Base-by-base conservation (phyloP, 2,113 vertebrate species). In the Pterocles orientalis region DNA sequence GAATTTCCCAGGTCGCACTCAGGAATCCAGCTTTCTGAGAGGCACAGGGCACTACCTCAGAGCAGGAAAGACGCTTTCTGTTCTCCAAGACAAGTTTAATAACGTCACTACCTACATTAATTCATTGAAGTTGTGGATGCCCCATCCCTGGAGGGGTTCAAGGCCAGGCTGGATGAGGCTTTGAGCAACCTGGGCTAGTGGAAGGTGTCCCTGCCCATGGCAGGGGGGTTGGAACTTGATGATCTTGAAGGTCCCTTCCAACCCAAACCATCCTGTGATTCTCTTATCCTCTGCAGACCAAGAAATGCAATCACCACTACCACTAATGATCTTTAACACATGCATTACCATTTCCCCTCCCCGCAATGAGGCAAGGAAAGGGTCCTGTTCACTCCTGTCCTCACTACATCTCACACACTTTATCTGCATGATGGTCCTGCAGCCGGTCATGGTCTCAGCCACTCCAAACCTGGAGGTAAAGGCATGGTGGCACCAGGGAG, bases 1-100 rank as follows among this genome's bases (percentile, higher is more conserved):
- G 90, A 86, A 90, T 97, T 93, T 97, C 92, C 64, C 72, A 91
- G 86, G 64, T 95, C 66, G 53, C 1, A 33, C 19, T 36, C 51
- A 69, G 84, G 83, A 95, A 96, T 97, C 70, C 69, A 80, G 80
- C 45, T 48, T 88, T 90, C 72, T 82, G 16, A 41, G 8, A 86
- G 69, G 48, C 33, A 58, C 7, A 18, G 79, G 76, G 53, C 58
- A 77, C 51, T 72, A 48, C 31, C 76, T 90, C 81, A 7, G 6
- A 79, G 82, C 24, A 81, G 65, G 69, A 97, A 88, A 86, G 72
- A 75, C 90, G 53, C 78, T 82, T 92, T 96, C 84, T 92, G 25
- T 57, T 92, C 89, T 48, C 88, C 25, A 23, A 95, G 91, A 96
- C 39, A 82, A 45, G 31, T 82, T 94, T 86, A 86, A 68, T 58